These are phyloP conservation scores for Austrolebias charrua DNA, from an alignment of 2,797 vertebrate species.

Conservation along the genomic window DNA sequence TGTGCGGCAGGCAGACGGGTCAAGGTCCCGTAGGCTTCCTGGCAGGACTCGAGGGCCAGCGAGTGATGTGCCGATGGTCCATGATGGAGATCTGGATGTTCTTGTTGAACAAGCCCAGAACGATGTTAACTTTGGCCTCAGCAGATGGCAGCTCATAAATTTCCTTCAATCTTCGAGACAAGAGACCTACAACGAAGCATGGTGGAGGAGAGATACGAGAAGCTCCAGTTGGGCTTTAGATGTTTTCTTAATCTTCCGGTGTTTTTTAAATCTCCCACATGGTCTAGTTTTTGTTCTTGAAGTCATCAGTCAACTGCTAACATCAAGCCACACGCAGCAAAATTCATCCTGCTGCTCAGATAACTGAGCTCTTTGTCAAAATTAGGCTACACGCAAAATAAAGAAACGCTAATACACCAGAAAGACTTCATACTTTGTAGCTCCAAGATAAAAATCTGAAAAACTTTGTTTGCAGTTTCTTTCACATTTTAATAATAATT, in stretches of 20 bases:
- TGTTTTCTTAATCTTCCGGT: neutral
- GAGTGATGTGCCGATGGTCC: slow-evolving; percentile 64
- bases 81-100: slow-evolving; percentile 43
- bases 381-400: too few species aligned
- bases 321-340: too few species aligned
- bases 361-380: too few species aligned
- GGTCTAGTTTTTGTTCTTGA: neutral
- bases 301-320: neutral
- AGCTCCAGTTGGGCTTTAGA: slow-evolving; percentile 8
- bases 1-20: slow-evolving; percentile 24
- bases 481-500: too few species aligned
- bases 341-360: too few species aligned
- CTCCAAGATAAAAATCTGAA: too few species aligned
- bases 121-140: slow-evolving; percentile 62
- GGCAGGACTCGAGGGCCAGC: slow-evolving; percentile 46
- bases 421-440: too few species aligned
- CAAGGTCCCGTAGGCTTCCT: slow-evolving; percentile 40
- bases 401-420: too few species aligned
- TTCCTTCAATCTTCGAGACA: slow-evolving; percentile 16
- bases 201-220: slow-evolving; percentile 3
- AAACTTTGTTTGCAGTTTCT: too few species aligned
- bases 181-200: slow-evolving; percentile 32
- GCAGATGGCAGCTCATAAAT: slow-evolving; percentile 26
- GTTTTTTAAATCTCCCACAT: neutral
- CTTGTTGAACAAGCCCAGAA: slow-evolving; percentile 25